Evolutionary conservation across 2,888 invertebrate genomes (phyloP), one percentile per base, ranked within the genome.

Genomic region (Dolichopus griseipennis): DNA sequence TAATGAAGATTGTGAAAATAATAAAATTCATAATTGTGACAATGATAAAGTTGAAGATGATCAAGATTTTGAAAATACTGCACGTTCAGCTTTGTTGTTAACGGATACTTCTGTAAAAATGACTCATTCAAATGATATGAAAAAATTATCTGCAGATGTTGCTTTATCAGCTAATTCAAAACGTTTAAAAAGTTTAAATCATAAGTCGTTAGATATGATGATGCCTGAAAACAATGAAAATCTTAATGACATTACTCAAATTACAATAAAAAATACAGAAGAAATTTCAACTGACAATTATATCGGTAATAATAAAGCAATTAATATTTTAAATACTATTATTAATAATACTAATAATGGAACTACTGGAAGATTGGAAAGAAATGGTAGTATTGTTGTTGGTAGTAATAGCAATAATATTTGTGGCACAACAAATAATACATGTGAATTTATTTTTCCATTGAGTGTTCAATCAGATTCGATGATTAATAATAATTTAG

Each of bases 1-100:
- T n/a, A 15, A 52, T 52, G 52, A 52, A 6, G 52, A 52, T 52
- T 18, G 18, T 3, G 18, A 52, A 52, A 52, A 18, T n/a, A 52
- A 52, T 52, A 18, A 18, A 6, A 52, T 52, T 18, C 18, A 52
- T 52, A 12, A 15, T 52, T 52, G 18, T 52, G 52, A 52, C 15
- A 18, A 52, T n/a, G 52, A 52, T 52, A 52, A 18, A 52, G 52
- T 52, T 52, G 52, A 52, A n/a, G n/a, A 52, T 52, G 52, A 52
- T 52, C 52, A 52, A 52, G 52, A 52, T n/a, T 52, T 52, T 52
- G 15, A 41, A 41, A 15, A 15, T 12, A n/a, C 52, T 15, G 6
- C 52, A 18, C 8, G 37, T 37, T 52, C 52, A 15, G 15, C 37
- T 37, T 37, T 37, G 8, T 37, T 37, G 8, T 12, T 37, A 10